Percentiles rank a stretch among this genome's conserved stretches.
Evolutionary conservation across 2,113 vertebrate species (phyloP).

Genomic region (Anolis carolinensis): DNA sequence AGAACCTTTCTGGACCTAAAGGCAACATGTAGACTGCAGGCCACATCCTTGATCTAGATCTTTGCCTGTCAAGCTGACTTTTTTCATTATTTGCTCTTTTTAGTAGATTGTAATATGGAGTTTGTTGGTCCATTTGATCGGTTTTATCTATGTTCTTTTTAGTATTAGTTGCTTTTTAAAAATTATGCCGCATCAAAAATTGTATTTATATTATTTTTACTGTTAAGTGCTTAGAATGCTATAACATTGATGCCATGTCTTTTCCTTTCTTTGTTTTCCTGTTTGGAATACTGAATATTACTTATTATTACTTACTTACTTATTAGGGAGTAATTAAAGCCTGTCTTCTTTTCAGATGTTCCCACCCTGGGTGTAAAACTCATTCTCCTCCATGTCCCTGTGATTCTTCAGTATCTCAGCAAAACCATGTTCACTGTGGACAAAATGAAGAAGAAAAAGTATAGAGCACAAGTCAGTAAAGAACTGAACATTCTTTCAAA

Average conservation of each 20-base stretch:
- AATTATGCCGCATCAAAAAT: neutral
- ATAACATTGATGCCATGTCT: neutral
- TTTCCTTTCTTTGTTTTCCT: neutral
- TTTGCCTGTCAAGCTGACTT: neutral
- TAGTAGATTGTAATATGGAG: neutral
- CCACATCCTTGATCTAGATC: no score
- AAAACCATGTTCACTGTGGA: slow-evolving; percentile 82
- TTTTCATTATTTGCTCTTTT: neutral
- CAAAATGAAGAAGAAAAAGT: slow-evolving; percentile 89
- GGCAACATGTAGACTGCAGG: no score
- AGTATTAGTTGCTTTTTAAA: neutral
- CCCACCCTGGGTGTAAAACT: slow-evolving; percentile 82
- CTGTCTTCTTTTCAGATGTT: slow-evolving; percentile 74
- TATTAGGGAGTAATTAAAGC: slow-evolving; percentile 4
- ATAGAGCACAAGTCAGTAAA: slow-evolving; percentile 86
- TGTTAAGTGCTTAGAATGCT: neutral
- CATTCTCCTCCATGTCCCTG: slow-evolving; percentile 87
- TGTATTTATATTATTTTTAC: neutral
- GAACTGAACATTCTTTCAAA: slow-evolving; percentile 97
- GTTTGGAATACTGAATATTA: neutral
- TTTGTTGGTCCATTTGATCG: neutral
- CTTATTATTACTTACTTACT: neutral
- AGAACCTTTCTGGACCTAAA: no score
- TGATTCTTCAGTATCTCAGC: slow-evolving; percentile 89
- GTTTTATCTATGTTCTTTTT: neutral